phyloP scores from a whole-genome alignment of 2,113 vertebrate genomes.

The Macaca mulatta region DNA sequence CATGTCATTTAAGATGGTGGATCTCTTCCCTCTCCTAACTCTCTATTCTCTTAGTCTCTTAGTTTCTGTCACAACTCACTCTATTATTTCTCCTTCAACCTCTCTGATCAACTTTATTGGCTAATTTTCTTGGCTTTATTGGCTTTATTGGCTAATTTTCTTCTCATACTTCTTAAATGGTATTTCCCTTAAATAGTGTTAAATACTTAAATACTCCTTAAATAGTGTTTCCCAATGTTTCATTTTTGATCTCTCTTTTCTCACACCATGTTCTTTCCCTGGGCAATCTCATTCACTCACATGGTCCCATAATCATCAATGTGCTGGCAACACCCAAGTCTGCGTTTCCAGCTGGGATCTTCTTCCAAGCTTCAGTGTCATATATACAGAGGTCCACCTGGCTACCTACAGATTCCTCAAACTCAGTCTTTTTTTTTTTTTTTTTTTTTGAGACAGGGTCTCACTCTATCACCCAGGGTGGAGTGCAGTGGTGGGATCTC shows the following conservation, averaged over 20 bases:
- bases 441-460: no score
- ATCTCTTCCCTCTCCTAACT: not conserved
- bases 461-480: no score
- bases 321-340: not conserved
- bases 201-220: no score
- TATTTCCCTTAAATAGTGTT: not conserved
- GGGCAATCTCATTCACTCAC: not conserved
- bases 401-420: not conserved
- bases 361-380: not conserved
- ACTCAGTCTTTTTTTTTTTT: not conserved
- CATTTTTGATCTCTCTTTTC: not conserved
- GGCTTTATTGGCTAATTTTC: not conserved
- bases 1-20: accelerated
- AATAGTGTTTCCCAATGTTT: not conserved
- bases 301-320: no score
- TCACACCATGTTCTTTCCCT: not conserved
- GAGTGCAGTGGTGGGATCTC: no score
- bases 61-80: not conserved
- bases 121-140: no score
- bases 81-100: not conserved
- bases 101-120: not conserved
- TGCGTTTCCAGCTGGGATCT: not conserved
- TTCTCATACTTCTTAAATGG: not conserved
- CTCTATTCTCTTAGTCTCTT: not conserved
- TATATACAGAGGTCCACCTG: not conserved